Evolutionary conservation across 2,888 invertebrate genomes (phyloP).

Genomic region (Idaea aversata): DNA sequence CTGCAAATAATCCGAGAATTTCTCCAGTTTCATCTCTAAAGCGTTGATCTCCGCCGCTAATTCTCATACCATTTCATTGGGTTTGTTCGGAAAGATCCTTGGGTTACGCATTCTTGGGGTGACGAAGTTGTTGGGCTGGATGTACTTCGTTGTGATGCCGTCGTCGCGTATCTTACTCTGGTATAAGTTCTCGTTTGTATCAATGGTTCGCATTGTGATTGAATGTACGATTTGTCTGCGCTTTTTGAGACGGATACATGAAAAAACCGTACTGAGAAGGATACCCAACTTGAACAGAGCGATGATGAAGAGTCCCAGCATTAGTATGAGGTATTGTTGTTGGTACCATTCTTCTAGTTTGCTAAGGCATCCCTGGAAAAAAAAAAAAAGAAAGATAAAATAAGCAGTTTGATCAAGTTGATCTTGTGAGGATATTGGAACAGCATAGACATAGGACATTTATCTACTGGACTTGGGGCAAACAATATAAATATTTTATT

Average conservation of each 20-base stretch:
- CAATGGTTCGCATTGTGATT: conserved; percentile 60
- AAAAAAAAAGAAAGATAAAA: conserved; percentile 4
- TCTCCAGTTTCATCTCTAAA: conserved; percentile 75
- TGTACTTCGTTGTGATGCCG: conserved; percentile 67
- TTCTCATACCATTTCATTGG: conserved; percentile 78
- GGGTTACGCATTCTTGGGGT: conserved; percentile 72
- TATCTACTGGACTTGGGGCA: too few species aligned
- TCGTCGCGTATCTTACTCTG: conserved; percentile 64
- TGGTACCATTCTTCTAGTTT: conserved; percentile 88
- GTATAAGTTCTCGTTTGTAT: conserved; percentile 67
- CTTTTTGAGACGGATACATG: conserved; percentile 83
- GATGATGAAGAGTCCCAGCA: conserved; percentile 83
- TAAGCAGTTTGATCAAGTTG: too few species aligned
- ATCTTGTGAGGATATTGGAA: too few species aligned
- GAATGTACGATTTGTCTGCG: conserved; percentile 69
- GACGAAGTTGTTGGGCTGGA: conserved; percentile 74
- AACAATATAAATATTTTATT: too few species aligned
- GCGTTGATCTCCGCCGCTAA: conserved; percentile 78
- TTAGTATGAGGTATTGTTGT: conserved; percentile 85
- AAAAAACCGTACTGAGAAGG: conserved; percentile 84
- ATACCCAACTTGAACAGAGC: conserved; percentile 87
- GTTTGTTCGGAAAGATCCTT: conserved; percentile 67
- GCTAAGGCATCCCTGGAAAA: conserved; percentile 83
- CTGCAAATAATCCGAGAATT: conserved; percentile 72
- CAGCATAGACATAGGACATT: too few species aligned